Percentiles rank a stretch among this genome's conserved stretches.
Conservation (phyloP, 2,113 vertebrate genomes). For the Raja brachyura region DNA sequence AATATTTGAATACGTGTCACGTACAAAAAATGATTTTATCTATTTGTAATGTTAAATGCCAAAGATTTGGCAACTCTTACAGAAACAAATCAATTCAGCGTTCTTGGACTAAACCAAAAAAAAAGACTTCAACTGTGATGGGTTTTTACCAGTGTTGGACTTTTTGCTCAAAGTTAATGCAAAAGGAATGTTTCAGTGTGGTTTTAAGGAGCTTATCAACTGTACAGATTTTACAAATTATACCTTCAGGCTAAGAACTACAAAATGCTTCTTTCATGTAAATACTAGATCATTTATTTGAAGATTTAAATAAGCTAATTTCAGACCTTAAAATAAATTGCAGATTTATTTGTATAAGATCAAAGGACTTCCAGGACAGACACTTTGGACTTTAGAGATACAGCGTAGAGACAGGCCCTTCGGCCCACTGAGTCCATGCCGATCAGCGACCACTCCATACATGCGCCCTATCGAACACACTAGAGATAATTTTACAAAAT, state of each 20-base stretch:
- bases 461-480: no score
- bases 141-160: conserved; percentile 26
- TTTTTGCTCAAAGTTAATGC: conserved; percentile 33
- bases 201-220: conserved; percentile 19
- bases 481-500: no score
- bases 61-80: conserved; percentile 26
- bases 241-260: neutral
- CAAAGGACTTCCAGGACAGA: neutral
- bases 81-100: conserved; percentile 38
- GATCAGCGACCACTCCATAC: no score
- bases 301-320: neutral
- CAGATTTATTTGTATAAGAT: neutral
- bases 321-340: neutral
- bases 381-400: no score
- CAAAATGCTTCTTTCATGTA: conserved; percentile 19
- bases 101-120: conserved; percentile 36
- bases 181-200: conserved; percentile 18
- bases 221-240: conserved; percentile 33
- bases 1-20: neutral
- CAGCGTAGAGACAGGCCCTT: no score
- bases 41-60: conserved; percentile 36
- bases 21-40: conserved; percentile 27
- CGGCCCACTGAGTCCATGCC: no score
- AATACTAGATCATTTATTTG: conserved; percentile 21
- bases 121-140: conserved; percentile 36